Conservation (phyloP, 2,797 vertebrate genomes). For the Periophthalmus magnuspinnatus region DNA sequence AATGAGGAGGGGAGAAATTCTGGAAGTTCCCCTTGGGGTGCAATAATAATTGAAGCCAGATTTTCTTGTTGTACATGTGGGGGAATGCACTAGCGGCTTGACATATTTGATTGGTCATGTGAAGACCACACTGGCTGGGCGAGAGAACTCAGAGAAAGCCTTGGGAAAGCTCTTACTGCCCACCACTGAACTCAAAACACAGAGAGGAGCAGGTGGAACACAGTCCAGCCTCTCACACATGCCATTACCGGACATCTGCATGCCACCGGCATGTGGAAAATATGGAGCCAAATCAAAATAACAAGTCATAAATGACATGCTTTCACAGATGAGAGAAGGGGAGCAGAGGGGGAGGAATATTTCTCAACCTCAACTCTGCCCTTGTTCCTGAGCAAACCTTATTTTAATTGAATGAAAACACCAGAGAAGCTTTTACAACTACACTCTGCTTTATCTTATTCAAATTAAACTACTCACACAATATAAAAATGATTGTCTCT, state of each 20-base stretch:
- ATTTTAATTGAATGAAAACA: constrained; percentile 76
- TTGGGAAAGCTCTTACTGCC: constrained; percentile 49
- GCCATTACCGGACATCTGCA: constrained; percentile 60
- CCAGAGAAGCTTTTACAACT: constrained; percentile 62
- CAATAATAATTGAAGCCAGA: constrained; percentile 80
- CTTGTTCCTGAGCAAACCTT: constrained; percentile 73
- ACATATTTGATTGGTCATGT: constrained; percentile 80
- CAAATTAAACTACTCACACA: no score
- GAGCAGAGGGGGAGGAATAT: constrained; percentile 32
- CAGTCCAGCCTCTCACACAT: constrained; percentile 38
- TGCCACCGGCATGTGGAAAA: constrained; percentile 48
- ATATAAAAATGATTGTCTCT: no score
- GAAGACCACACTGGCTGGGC: constrained; percentile 75
- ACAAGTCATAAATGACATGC: constrained; percentile 73
- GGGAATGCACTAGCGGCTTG: constrained; percentile 68
- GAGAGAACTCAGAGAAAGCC: constrained; percentile 53
- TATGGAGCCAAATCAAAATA: constrained; percentile 58
- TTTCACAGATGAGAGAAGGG: constrained; percentile 48
- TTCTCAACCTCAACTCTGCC: constrained; percentile 58
- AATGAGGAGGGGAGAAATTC: constrained; percentile 76
- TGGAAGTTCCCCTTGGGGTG: constrained; percentile 75
- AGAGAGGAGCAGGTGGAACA: constrained; percentile 66
- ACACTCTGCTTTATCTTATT: constrained; percentile 50
- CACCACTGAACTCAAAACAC: constrained; percentile 51
- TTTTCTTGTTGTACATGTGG: constrained; percentile 72